Evolutionary conservation across 23 tunicate genomes (phyloP).

Genomic region (Halocynthia roretzi): DNA sequence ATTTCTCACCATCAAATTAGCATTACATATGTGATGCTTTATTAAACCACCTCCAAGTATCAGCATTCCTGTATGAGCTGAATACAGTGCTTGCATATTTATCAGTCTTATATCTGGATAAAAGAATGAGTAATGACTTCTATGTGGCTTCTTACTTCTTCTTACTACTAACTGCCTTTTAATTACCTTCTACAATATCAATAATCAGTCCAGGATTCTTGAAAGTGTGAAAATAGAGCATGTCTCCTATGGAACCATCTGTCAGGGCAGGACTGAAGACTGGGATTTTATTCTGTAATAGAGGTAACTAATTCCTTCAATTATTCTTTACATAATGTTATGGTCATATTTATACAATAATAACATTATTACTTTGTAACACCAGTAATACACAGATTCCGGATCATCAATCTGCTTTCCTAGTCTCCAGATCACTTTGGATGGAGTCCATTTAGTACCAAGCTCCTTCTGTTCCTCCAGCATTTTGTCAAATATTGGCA

Average conservation of each 20-base stretch:
- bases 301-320: neutral
- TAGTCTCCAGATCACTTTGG: slow-evolving; percentile 68
- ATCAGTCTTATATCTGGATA: slow-evolving; percentile 65
- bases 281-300: slow-evolving; percentile 75
- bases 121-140: neutral
- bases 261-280: slow-evolving; percentile 93
- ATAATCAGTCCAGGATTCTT: slow-evolving; percentile 74
- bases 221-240: slow-evolving; percentile 82
- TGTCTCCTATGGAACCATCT: slow-evolving; percentile 97
- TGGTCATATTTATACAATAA: neutral
- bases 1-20: slow-evolving; percentile 77
- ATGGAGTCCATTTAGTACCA: slow-evolving; percentile 79
- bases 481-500: slow-evolving; percentile 89
- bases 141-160: no score
- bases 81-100: slow-evolving; percentile 78
- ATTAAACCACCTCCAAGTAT: slow-evolving; percentile 90
- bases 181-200: slow-evolving; percentile 78
- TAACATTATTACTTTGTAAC: slow-evolving; percentile 58
- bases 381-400: slow-evolving; percentile 92
- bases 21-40: slow-evolving; percentile 96
- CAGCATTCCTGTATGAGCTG: slow-evolving; percentile 93
- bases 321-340: no score
- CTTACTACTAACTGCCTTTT: no score
- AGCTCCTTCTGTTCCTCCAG: slow-evolving; percentile 76
- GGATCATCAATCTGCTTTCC: slow-evolving; percentile 89